These are phyloP conservation scores for Clarias laeviceps DNA, from an alignment of 2,797 vertebrate genomes.

Conservation along the genomic window DNA sequence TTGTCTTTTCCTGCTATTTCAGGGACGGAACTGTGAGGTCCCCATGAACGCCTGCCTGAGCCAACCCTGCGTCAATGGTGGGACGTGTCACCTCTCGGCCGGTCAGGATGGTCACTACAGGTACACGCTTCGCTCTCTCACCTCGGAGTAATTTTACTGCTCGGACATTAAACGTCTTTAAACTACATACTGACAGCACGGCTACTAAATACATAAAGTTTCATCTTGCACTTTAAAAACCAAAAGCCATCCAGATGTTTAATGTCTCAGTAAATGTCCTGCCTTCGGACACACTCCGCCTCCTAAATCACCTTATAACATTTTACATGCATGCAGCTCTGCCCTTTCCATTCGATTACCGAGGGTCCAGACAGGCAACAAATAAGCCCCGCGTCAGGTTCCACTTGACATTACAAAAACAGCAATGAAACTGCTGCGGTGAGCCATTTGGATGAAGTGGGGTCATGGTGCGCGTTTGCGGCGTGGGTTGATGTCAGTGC, in stretches of 20 bases:
- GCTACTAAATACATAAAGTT: conserved; percentile 14
- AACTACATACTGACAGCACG: not conserved
- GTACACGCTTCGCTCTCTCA: conserved; percentile 65
- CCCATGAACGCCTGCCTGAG: conserved; percentile 92
- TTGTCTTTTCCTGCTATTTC: conserved; percentile 8
- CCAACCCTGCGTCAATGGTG: conserved; percentile 89
- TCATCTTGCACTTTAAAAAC: conserved; percentile 40
- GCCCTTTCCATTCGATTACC: conserved; percentile 50
- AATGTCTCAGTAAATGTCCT: conserved; percentile 43
- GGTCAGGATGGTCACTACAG: conserved; percentile 87
- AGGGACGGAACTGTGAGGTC: conserved; percentile 92
- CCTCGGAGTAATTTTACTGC: not conserved
- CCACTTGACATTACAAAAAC: conserved; percentile 51
- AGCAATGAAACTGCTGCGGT: conserved; percentile 34
- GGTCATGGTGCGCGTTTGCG: conserved; percentile 30
- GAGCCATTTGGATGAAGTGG: conserved; percentile 29
- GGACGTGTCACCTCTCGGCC: conserved; percentile 88
- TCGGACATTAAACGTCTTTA: not conserved
- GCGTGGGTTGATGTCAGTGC: conserved; percentile 22
- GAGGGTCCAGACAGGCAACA: conserved; percentile 37
- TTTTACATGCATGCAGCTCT: conserved; percentile 46
- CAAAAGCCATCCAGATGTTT: conserved; percentile 36
- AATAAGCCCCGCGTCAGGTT: conserved; percentile 38
- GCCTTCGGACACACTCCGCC: conserved; percentile 14
- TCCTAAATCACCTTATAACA: conserved; percentile 51